These are phyloP conservation scores for Podarcis lilfordi DNA, from an alignment of 2,797 vertebrate species.

Conservation along the genomic window DNA sequence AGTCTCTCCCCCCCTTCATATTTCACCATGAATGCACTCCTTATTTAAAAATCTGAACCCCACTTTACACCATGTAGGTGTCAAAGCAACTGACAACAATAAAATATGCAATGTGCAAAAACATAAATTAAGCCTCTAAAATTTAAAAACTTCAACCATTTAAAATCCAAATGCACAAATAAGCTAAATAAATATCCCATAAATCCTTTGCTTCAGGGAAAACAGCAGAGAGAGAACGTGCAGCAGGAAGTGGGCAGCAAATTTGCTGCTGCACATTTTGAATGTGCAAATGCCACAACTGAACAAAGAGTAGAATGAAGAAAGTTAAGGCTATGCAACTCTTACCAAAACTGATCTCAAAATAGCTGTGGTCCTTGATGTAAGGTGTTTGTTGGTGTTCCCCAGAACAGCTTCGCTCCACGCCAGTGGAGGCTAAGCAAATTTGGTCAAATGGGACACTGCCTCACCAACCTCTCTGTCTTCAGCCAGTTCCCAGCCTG, in stretches of 20 bases:
- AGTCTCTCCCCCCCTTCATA: neutral
- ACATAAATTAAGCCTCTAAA: too few species aligned
- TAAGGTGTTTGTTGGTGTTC: neutral
- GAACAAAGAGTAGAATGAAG: neutral
- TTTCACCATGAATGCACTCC: neutral
- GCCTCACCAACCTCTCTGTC: too few species aligned
- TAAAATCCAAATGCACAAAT: neutral
- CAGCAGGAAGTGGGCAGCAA: neutral
- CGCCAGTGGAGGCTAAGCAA: too few species aligned
- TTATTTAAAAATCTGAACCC: too few species aligned
- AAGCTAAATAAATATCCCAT: neutral
- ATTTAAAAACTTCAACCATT: too few species aligned
- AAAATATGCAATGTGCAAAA: too few species aligned
- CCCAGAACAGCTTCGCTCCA: neutral
- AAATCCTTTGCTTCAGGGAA: neutral
- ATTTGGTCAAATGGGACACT: too few species aligned
- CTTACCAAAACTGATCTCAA: neutral
- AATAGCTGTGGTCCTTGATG: neutral
- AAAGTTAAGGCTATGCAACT: neutral
- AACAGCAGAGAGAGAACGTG: neutral
- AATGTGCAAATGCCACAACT: neutral
- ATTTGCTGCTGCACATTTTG: neutral
- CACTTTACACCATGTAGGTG: too few species aligned
- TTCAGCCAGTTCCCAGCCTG: too few species aligned
- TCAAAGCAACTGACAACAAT: too few species aligned